Evolutionary conservation across 37 sponge, comb jelly and placozoan genomes (phyloP).

Genomic region (Oopsacas minuta): DNA sequence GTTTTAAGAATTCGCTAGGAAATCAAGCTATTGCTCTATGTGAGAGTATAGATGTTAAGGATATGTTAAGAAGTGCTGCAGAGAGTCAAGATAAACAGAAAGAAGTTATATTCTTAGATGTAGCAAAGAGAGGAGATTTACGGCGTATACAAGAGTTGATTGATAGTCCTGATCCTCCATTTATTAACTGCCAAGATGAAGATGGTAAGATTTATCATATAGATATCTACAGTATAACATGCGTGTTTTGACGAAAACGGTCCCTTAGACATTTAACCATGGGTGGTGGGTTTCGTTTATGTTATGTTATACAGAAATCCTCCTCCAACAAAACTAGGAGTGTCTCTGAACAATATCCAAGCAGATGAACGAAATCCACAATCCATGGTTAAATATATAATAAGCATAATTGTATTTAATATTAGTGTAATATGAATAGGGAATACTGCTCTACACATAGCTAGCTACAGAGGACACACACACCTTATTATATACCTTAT

Average conservation of each 20-base stretch:
- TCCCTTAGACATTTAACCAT: too few species aligned
- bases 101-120: background rate
- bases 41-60: background rate
- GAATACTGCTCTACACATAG: conserved; percentile 4
- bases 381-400: too few species aligned
- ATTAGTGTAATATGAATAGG: too few species aligned
- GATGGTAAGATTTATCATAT: background rate
- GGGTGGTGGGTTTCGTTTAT: too few species aligned
- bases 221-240: too few species aligned
- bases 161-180: conserved; percentile 3
- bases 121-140: background rate
- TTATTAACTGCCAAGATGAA: background rate
- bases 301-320: too few species aligned
- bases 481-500: background rate
- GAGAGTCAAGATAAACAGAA: background rate
- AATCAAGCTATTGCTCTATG: background rate
- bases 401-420: too few species aligned
- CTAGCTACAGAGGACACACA: background rate
- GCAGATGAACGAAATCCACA: too few species aligned
- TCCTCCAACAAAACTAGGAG: too few species aligned
- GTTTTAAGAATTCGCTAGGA: background rate
- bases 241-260: too few species aligned
- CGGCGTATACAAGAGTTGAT: background rate
- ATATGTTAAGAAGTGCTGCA: background rate
- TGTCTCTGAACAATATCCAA: too few species aligned